Percentiles rank a stretch among this genome's conserved stretches.
phyloP scores from a whole-genome alignment of 2,113 vertebrate genomes.

The Alethe diademata region DNA sequence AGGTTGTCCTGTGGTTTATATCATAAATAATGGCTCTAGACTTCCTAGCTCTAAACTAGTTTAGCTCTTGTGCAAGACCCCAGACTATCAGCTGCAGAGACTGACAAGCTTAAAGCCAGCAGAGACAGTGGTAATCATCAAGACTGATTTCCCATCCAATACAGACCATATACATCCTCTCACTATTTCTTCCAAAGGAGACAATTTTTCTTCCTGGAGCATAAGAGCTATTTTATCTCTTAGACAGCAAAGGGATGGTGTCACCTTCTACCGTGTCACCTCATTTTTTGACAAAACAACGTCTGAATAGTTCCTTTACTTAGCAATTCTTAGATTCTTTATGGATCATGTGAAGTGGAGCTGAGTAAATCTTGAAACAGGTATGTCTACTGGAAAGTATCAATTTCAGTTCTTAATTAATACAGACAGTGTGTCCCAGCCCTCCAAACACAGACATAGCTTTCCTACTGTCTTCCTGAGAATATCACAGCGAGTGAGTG shows the following conservation, averaged over 20 bases:
- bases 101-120: background rate
- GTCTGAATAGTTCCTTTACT: background rate
- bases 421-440: background rate
- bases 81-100: background rate
- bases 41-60: background rate
- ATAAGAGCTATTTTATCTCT: background rate
- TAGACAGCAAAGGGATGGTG: background rate
- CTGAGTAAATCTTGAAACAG: background rate
- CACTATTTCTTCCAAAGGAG: background rate
- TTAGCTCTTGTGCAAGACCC: background rate
- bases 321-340: background rate
- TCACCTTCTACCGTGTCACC: background rate
- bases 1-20: background rate
- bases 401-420: constrained; percentile 5
- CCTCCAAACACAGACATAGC: background rate
- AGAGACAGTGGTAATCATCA: background rate
- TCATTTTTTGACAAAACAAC: background rate
- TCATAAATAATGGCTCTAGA: background rate
- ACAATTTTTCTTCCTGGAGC: background rate
- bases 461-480: background rate
- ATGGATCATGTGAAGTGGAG: background rate
- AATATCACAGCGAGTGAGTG: background rate
- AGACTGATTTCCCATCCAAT: background rate
- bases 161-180: background rate
- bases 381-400: background rate